These are phyloP conservation scores for Sesamia inferens DNA, from an alignment of 2,888 invertebrate species.

Conservation along the genomic window DNA sequence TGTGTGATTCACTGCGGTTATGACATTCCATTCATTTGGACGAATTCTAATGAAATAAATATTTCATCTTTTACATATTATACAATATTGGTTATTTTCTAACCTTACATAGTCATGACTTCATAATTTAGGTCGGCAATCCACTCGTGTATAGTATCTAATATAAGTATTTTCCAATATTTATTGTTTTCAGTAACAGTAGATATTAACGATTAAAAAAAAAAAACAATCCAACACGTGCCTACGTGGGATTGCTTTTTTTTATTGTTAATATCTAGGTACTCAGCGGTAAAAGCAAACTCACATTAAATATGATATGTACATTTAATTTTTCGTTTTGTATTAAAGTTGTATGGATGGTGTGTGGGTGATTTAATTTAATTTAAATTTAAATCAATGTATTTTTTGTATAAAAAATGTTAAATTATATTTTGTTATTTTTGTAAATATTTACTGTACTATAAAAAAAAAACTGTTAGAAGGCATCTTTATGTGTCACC, in stretches of 20 bases:
- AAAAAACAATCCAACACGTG: no score
- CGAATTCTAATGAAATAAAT: not conserved
- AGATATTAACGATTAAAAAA: no score
- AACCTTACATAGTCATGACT: not conserved
- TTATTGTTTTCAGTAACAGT: not conserved
- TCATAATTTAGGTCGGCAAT: not conserved
- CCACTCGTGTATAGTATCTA: not conserved
- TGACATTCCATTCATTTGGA: constrained; percentile 9
- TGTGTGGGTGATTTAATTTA: no score
- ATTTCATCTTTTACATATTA: constrained; percentile 1
- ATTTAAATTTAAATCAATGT: no score
- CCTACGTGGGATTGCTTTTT: not conserved
- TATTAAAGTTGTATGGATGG: no score
- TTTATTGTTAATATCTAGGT: not conserved
- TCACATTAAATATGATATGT: not conserved
- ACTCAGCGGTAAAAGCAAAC: not conserved
- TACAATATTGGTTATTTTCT: not conserved
- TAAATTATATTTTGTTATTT: no score
- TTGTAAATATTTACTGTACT: no score
- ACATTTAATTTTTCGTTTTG: no score
- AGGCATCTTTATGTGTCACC: no score
- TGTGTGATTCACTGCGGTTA: constrained; percentile 9
- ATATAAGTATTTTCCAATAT: not conserved
- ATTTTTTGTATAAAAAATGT: no score
- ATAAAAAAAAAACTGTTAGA: no score